Base-by-base conservation (phyloP, 2,888 invertebrate species). In the Latrodectus elegans region DNA sequence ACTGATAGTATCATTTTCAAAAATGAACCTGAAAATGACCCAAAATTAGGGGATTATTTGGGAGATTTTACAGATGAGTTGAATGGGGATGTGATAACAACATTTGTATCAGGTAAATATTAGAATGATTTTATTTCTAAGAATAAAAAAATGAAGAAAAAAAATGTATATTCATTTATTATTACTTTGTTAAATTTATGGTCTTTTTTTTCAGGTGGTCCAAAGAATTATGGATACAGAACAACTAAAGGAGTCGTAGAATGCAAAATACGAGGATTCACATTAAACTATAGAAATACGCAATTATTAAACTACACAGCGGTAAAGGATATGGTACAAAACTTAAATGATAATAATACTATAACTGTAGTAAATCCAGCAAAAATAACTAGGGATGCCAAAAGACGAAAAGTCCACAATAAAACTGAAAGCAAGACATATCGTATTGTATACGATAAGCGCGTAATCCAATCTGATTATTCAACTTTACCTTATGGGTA, bases 101-200 rank as follows among this genome's bases (percentile, higher is more conserved):
- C 26, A 15, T 76, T 76, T 38, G 65, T 76, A 4, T 76, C 76
- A 15, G 76, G 76, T 76, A 26, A 70, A 26, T 14, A 38, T 38
- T 55, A 55, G 12, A 15, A 55, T 3, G 55, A 3, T 15, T 55
- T 55, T 55, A 55, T 14, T 55, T 55, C 15, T 55, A 14, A 14
- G 3, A 2, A 55, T 14, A 55, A 55, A 55, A 55, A 1, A 55
- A 55, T 4, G 15, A n/a, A n/a, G n/a, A n/a, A n/a, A n/a, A n/a
- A n/a, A n/a, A n/a, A n/a, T n/a, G n/a, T 11, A 8, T 17, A n/a
- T n/a, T n/a, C 22, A 26, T 26, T 14, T 38, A 17, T 38, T 38
- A 22, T 70, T 1, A 22, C 6, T 70, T 10, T n/a, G n/a, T 70
- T 22, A 67, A 67, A 15, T 1, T 4, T 38, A 11, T 38, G 17